A percentile compares a stretch with the other conserved stretches of the same genome.
Evolutionary conservation across 2,797 vertebrate species (phyloP).

Genomic region (Pygocentrus nattereri): DNA sequence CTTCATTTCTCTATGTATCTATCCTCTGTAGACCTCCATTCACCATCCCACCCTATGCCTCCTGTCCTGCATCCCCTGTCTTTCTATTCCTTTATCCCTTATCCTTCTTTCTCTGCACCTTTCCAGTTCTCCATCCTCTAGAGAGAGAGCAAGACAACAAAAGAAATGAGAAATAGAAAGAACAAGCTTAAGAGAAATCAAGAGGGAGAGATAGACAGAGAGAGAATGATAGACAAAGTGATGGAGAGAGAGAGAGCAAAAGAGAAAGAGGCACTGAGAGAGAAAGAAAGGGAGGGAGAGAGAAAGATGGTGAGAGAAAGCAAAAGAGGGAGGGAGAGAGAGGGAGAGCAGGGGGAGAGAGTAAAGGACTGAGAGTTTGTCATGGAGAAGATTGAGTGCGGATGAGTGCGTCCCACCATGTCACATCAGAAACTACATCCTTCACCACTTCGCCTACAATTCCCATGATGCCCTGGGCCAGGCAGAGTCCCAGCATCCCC

Average conservation of each 20-base stretch:
- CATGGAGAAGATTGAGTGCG: slow-evolving; percentile 64
- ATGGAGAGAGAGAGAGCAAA: too few species aligned
- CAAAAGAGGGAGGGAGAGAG: neutral
- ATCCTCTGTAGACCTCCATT: too few species aligned
- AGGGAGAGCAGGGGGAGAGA: neutral
- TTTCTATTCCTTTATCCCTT: too few species aligned
- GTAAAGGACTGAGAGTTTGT: slow-evolving; percentile 42
- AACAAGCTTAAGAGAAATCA: too few species aligned
- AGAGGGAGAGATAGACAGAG: too few species aligned
- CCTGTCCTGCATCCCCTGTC: too few species aligned
- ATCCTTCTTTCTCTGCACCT: neutral
- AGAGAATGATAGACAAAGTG: too few species aligned
- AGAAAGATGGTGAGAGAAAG: neutral
- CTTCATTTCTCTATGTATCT: too few species aligned
- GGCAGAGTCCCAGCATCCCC: slow-evolving; percentile 18
- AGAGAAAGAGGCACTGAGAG: neutral
- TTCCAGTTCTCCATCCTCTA: too few species aligned
- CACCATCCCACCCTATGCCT: too few species aligned
- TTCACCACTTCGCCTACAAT: slow-evolving; percentile 17
- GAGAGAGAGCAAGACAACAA: too few species aligned
- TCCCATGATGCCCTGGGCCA: slow-evolving; percentile 2
- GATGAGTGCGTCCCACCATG: slow-evolving; percentile 62
- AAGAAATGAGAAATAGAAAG: too few species aligned
- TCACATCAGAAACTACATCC: slow-evolving; percentile 24
- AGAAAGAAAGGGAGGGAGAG: neutral